Base-by-base conservation (phyloP, 1,140 invertebrate species). In the Saccostrea cuccullata region DNA sequence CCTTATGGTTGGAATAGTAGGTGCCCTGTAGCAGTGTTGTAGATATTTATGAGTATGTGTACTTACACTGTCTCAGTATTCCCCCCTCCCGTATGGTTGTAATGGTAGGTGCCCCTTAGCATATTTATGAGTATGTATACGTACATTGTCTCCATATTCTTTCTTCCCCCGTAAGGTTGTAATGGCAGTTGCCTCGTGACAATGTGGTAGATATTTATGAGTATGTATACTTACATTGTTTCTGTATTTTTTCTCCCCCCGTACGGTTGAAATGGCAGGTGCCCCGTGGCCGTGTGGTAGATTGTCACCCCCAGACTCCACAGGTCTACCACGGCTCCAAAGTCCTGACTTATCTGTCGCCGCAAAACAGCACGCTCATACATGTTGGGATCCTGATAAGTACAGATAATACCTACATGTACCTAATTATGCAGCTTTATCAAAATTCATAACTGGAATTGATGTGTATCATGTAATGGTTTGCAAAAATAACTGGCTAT, bases 291-390 rank as follows among this genome's bases (percentile, higher is more conserved):
- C 1, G 99, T 98, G 95, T 99, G 98, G 93, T 98, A 99, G 0
- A 99, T 94, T 0, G 98, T 99, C 0, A 99, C 98, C 47, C 98
- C 98, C 91, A 99, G 98, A 2, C 98, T 98, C 98, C 98, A 99
- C 8, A 99, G 95, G 95, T 99, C 98, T 64, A 96, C 98, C 67
- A 97, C 98, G 0, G 98, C 98, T 15, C 97, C 97, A 96, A 99
- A 99, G 26, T 92, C 87, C 36, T 98, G 97, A 2, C 97, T 97
- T 26, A 98, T 97, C 94, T 98, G 94, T 55, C 95, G 90, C n/a
- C 95, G 91, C n/a, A 99, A 94, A 12, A 99, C 98, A 55, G 98
- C 98, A 91, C 98, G 95, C 94, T 98, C 98, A 95, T 99, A 99
- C 97, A 99, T 98, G 95, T 99, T 98, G 0, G 98, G 98, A 96